Base-by-base conservation (phyloP, 2,797 vertebrate species). In the Sciaenops ocellatus region DNA sequence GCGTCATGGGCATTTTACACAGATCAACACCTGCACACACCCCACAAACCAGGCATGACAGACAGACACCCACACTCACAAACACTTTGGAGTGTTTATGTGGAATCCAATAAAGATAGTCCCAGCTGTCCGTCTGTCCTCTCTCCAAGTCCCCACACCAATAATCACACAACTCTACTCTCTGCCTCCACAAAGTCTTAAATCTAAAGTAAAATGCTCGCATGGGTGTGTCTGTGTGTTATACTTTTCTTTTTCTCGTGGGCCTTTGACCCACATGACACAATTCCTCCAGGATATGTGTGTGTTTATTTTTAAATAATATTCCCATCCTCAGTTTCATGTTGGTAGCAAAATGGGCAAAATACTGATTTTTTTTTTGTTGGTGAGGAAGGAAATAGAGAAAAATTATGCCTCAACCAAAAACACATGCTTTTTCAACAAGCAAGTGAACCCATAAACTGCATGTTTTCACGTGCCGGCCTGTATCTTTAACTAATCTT, bases 61-160 rank as follows among this genome's bases (percentile, higher is more conserved):
- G 74, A 73, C 85, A 78, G 76, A 76, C 79, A 76, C 46, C 24
- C 38, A 3, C 67, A 66, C 86, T 52, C 80, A 71, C 81, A 82
- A 51, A 83, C 71, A 84, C 46, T 67, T 38, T 38, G 4, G 52
- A 80, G 75, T 76, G 84, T 92, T 89, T 86, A 89, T 87, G 80
- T 85, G 85, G 63, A 90, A 89, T 84, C 84, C 82, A 87, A 73
- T 91, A 86, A 92, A 91, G 80, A 87, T 20, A n/a, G 62, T 52
- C 54, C 78, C 90, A 92, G 89, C 87, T 90, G 90, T 89, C 81
- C 60, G 73, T 84, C 80, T 68, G 48, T 79, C 78, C 60, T 65
- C 46, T 56, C n/a, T 76, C 18, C 34, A 55, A 51, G 38, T 44
- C 73, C 55, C 50, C 78, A 50, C 28, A 52, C 63, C 69, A 75